Base-by-base conservation (phyloP, 2,113 vertebrate genomes). In the Emydocephalus ijimae region DNA sequence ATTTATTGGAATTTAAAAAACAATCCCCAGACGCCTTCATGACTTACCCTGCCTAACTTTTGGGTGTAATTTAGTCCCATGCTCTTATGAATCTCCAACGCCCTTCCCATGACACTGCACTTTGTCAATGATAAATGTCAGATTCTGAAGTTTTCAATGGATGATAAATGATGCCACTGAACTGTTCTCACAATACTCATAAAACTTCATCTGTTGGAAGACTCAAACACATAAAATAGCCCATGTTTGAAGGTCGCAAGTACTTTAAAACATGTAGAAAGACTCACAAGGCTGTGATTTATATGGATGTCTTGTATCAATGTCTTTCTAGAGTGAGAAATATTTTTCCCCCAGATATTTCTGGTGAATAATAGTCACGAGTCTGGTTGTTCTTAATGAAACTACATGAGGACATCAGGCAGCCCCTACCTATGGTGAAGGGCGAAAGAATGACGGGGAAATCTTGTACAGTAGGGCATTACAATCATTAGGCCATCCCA, bases 91-190 rank as follows among this genome's bases (percentile, higher is more conserved):
- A 64, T 87, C 91, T 92, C 93, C 91, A 90, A 85, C 94, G 85
- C 1, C 14, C 39, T 87, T 15, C n/a, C 2, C 45, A 12, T 90
- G 50, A 54, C 94, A 94, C 92, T 94, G 93, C 91, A 93, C 1
- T 93, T 94, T 95, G 93, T 94, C 95, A 95, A 74, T 91, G 94
- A 95, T 95, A 92, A 52, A 69, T 48, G 90, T 48, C 90, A 92
- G n/a, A 92, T 93, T 59, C n/a, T 52, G 92, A 93, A 94, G 86
- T 54, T 94, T 95, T 89, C 88, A 95, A 85, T 85, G 93, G n/a
- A 95, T 52, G 91, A 90, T 93, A 95, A 92, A 92, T 0, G 3
- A 89, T 91, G 91, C 87, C 34, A 93, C 85, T 94, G 94, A 94
- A 89, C 89, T 59, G 64, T 93, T 91, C 89, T 88, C 94, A 94